Evolutionary conservation across 1,140 invertebrate genomes (phyloP).

Genomic region (Bombus breviceps): DNA sequence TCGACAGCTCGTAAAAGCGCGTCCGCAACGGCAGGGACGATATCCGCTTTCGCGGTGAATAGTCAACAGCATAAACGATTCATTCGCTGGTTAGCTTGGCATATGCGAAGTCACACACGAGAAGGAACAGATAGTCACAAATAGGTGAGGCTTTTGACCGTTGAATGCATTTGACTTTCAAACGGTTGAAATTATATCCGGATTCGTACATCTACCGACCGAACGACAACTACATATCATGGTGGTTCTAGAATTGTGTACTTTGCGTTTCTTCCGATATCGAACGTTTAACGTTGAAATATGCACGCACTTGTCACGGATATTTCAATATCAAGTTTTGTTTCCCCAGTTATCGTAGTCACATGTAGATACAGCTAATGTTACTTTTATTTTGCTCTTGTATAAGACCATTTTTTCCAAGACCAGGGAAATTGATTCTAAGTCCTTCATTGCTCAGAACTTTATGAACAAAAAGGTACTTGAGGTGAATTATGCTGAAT

Average conservation of each 20-base stretch:
- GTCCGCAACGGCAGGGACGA: constrained; percentile 24
- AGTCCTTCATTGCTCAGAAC: background rate
- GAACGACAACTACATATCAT: background rate
- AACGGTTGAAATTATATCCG: constrained; percentile 40
- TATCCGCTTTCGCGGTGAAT: constrained; percentile 33
- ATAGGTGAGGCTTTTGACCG: constrained; percentile 36
- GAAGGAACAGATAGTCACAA: constrained; percentile 36
- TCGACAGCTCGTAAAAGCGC: constrained; percentile 27
- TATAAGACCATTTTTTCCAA: background rate
- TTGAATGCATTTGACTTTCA: constrained; percentile 60
- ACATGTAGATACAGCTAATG: background rate
- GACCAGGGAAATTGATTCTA: background rate
- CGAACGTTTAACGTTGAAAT: background rate
- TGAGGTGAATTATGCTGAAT: background rate
- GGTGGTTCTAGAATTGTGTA: background rate
- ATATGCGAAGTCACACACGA: background rate
- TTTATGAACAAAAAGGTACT: background rate
- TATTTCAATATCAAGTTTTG: background rate
- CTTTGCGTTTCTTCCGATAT: background rate
- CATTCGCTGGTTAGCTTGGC: constrained; percentile 19
- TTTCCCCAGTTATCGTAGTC: background rate
- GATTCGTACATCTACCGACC: constrained; percentile 31
- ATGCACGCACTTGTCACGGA: background rate
- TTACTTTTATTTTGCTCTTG: background rate
- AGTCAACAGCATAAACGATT: constrained; percentile 49